Base-by-base conservation (phyloP, 1,140 invertebrate genomes). In the Sminthurinus signatus region DNA sequence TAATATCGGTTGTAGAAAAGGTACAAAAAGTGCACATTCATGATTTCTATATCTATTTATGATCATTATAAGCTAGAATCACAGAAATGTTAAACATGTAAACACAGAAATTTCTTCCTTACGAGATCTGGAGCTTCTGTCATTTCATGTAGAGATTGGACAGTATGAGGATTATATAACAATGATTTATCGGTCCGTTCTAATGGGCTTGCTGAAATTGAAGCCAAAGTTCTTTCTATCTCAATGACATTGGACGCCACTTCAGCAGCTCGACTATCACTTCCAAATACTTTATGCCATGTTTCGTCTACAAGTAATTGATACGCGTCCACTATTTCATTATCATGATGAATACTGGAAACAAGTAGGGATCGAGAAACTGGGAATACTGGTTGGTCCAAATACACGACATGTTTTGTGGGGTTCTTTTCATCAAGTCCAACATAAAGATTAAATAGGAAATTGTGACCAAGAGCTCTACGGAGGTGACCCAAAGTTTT, bases 141-240 rank as follows among this genome's bases (percentile, higher is more conserved):
- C 4, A 56, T 12, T n/a, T 39, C 29, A 56, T 56, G 23, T 3
- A 56, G 36, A 8, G 36, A 4, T 15, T 32, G 8, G 29, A 56
- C 28, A 12, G 54, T 56, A 25, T 56, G 25, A 4, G 19, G 15
- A 42, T 56, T 56, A 31, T 56, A 56, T 23, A 56, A 23, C 12
- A 14, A 4, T 8, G 29, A 8, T 56, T 56, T 42, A 39, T 32
- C 39, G 19, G 23, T n/a, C 19, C 54, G 8, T 10, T 42, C 21
- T 19, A 17, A 10, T 23, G 29, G 27, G 5, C 4, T n/a, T n/a
- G 44, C 19, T 19, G 44, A 19, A 19, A 25, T 25, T n/a, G 5
- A 25, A 4, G 54, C 54, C 29, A 56, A n/a, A 4, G 19, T 8
- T 28, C 23, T 36, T 23, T 56, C 54, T 3, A 56, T 10, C 8